Conservation (phyloP, 37 sponge, comb jelly and placozoan genomes). For the Trichoplax adhaerens region DNA sequence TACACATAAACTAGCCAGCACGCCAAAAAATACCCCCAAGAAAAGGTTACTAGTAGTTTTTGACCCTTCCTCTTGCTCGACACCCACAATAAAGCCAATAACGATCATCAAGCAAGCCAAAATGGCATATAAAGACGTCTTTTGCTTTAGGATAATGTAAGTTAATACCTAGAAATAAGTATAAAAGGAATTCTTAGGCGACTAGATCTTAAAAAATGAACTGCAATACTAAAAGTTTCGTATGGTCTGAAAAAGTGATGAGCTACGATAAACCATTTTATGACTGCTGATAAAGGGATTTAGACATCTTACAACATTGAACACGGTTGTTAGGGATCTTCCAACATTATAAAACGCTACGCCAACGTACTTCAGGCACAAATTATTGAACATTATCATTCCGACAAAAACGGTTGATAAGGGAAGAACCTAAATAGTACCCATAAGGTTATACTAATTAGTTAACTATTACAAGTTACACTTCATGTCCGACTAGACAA, state of each 20-base stretch:
- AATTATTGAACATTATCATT: conserved; percentile 82
- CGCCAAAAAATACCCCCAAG: conserved; percentile 55
- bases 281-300: background rate
- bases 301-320: conserved; percentile 69
- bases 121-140: conserved; percentile 30
- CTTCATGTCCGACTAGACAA: too few species aligned
- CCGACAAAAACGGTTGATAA: conserved; percentile 70
- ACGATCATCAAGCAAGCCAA: conserved; percentile 61
- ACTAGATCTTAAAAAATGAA: too few species aligned
- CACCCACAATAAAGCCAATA: conserved; percentile 62
- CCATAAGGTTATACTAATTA: too few species aligned
- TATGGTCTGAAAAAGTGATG: too few species aligned
- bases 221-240: too few species aligned
- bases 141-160: conserved; percentile 35
- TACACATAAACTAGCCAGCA: conserved; percentile 65
- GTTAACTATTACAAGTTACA: too few species aligned
- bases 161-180: conserved; percentile 23
- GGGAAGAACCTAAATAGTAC: conserved; percentile 44
- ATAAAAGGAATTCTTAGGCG: too few species aligned
- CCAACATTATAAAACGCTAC: conserved; percentile 95
- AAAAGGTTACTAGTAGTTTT: conserved; percentile 16
- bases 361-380: conserved; percentile 71
- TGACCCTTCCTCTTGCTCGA: conserved; percentile 60
- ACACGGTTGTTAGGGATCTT: conserved; percentile 81
- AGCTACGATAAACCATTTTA: too few species aligned